A percentile compares a stretch with the other conserved stretches of the same genome.
Evolutionary conservation across 2,113 vertebrate species (phyloP).

Genomic region (Pyrgilauda ruficollis): DNA sequence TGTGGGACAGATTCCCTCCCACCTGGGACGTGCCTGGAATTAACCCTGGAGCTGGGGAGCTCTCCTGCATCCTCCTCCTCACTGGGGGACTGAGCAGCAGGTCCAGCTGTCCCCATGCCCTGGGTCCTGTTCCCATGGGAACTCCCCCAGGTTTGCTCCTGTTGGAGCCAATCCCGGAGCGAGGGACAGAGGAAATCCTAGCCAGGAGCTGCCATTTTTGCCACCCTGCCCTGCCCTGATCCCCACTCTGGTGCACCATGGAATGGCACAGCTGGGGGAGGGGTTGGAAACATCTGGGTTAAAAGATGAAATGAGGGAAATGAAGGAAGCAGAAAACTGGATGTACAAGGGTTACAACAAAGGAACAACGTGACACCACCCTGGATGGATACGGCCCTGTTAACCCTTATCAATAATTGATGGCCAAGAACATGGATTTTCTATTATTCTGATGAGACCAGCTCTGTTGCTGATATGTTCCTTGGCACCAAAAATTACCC

Average conservation of each 20-base stretch:
- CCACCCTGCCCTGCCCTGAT: neutral
- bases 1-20: neutral
- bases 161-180: neutral
- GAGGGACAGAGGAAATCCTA: neutral
- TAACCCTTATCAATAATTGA: constrained; percentile 21
- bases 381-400: neutral
- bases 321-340: neutral
- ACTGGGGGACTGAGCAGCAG: neutral
- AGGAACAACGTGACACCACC: neutral
- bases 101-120: neutral
- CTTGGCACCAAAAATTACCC: neutral
- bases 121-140: fast-evolving
- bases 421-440: constrained; percentile 3
- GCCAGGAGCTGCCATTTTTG: neutral
- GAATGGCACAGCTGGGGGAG: neutral
- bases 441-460: neutral
- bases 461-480: neutral
- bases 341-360: neutral
- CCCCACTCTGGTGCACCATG: neutral
- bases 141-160: neutral
- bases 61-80: neutral
- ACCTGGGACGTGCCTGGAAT: neutral
- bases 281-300: neutral
- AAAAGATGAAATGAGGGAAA: neutral
- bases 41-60: neutral